Conservation (phyloP, 30 jellyfish, hydroid and myxozoan genomes). For the Turritopsis rubra region DNA sequence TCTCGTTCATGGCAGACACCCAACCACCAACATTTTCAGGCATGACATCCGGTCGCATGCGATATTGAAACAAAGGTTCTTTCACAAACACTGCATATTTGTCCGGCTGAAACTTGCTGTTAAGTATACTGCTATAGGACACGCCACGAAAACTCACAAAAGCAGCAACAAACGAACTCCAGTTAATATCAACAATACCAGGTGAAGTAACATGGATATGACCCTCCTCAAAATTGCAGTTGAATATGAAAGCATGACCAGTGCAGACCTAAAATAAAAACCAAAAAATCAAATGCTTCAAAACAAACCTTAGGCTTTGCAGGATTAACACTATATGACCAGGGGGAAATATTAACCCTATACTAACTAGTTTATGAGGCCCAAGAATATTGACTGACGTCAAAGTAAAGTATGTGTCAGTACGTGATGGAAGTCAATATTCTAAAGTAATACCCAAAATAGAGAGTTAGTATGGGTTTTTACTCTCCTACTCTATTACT, state of each 20-base stretch:
- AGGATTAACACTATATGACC: no score
- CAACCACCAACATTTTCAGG: constrained; percentile 53
- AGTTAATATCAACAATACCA: constrained; percentile 50
- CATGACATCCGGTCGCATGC: constrained; percentile 31
- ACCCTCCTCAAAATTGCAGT: constrained; percentile 69
- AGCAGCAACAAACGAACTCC: constrained; percentile 64
- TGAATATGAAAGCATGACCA: constrained; percentile 63
- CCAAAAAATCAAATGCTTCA: neutral
- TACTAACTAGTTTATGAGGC: no score
- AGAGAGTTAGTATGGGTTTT: no score
- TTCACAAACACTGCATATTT: constrained; percentile 64
- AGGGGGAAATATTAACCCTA: no score
- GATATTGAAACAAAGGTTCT: constrained; percentile 50
- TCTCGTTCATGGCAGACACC: constrained; percentile 38
- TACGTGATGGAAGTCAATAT: no score
- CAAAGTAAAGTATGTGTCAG: no score
- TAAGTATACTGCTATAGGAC: constrained; percentile 51
- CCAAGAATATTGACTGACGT: no score
- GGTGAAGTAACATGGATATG: constrained; percentile 60
- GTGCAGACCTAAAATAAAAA: constrained; percentile 35
- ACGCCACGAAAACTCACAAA: constrained; percentile 68
- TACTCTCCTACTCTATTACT: no score
- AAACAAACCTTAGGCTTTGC: neutral
- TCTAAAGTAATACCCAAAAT: no score
- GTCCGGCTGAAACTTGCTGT: constrained; percentile 65